These are phyloP conservation scores for Hoplostethus mediterraneus DNA, from an alignment of 2,797 vertebrate species.

Conservation along the genomic window DNA sequence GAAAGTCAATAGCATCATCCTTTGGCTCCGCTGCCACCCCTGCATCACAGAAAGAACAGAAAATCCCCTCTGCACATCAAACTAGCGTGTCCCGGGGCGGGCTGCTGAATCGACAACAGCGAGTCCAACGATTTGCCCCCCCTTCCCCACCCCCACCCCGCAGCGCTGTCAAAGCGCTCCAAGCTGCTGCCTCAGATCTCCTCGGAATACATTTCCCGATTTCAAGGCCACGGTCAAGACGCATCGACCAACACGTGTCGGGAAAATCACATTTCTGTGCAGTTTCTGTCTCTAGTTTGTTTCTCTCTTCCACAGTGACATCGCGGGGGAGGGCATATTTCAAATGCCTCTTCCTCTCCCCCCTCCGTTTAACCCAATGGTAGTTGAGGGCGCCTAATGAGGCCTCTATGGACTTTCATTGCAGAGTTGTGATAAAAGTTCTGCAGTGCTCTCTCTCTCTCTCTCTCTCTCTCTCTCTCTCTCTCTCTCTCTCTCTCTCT, in stretches of 20 bases:
- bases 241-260: constrained; percentile 43
- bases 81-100: constrained; percentile 40
- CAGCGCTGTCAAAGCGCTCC: constrained; percentile 47
- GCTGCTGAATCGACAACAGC: constrained; percentile 81
- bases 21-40: constrained; percentile 31
- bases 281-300: constrained; percentile 25
- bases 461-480: not conserved
- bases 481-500: constrained; percentile 6
- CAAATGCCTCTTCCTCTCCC: not conserved
- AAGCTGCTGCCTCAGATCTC: constrained; percentile 75
- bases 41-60: constrained; percentile 56
- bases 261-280: constrained; percentile 55
- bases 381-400: constrained; percentile 48
- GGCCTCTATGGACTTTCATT: constrained; percentile 51
- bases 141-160: constrained; percentile 16
- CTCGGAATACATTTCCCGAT: constrained; percentile 63
- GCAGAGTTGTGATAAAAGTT: constrained; percentile 62
- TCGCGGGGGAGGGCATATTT: not conserved
- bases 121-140: constrained; percentile 45
- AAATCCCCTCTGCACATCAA: constrained; percentile 59
- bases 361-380: constrained; percentile 24
- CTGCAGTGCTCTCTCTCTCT: constrained; percentile 63
- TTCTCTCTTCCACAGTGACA: not conserved
- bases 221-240: constrained; percentile 38
- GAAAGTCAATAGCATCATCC: constrained; percentile 30